Conservation (phyloP, 2,888 invertebrate species). For the Drosophila phalerata region DNA sequence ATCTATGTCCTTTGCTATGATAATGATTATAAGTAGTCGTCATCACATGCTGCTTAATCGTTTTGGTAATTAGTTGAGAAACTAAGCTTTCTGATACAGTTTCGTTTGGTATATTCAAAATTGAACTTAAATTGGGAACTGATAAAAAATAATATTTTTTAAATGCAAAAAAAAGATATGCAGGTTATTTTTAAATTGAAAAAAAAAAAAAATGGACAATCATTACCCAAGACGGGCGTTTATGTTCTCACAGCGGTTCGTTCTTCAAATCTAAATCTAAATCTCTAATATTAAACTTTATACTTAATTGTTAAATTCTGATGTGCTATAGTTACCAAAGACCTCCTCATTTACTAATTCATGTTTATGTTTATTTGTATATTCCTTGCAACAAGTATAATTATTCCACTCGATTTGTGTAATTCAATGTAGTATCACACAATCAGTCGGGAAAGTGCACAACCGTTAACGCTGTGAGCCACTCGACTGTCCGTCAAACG, state of each 20-base stretch:
- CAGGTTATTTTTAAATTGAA: neutral
- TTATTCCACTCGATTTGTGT: neutral
- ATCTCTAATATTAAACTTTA: neutral
- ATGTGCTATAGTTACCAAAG: neutral
- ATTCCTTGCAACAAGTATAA: neutral
- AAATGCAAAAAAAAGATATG: neutral
- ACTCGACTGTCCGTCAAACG: neutral
- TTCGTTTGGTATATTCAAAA: neutral
- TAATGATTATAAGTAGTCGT: slow-evolving; percentile 39
- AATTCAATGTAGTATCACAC: neutral
- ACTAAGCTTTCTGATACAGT: neutral
- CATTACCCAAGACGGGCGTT: neutral
- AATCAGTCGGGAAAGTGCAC: neutral
- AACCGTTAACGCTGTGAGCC: slow-evolving; percentile 5
- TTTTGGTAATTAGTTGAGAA: slow-evolving; percentile 58
- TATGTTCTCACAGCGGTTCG: neutral
- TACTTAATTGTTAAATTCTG: neutral
- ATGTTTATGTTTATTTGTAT: neutral
- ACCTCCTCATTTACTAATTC: neutral
- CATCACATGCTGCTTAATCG: slow-evolving; percentile 53
- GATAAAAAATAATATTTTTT: neutral
- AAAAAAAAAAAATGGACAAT: neutral
- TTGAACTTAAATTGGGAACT: neutral
- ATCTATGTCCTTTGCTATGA: slow-evolving; percentile 16
- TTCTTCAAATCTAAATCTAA: neutral